Evolutionary conservation across 1,140 invertebrate genomes (phyloP), one percentile per base, ranked within the genome.

Genomic region (Bombus confusus): DNA sequence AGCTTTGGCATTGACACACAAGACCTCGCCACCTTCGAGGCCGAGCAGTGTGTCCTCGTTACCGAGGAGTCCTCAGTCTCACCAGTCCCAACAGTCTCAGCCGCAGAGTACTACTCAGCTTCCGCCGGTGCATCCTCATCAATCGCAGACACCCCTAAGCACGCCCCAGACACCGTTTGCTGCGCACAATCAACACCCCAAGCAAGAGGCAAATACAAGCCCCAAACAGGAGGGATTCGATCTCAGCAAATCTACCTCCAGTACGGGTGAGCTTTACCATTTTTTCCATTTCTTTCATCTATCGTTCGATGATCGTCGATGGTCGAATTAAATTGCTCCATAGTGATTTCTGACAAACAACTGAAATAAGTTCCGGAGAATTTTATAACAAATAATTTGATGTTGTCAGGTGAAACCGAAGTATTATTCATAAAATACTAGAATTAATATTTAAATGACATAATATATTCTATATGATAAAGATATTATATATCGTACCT

Each of bases 151-250:
- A 82, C 94, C 95, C 77, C 64, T 94, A 93, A 85, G 94, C 92
- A 80, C 94, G 68, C 86, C 95, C 66, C 94, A 95, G 66, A 93
- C 94, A 72, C 93, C 95, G 28, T 95, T 94, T 86, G 95, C 95
- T 12, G 95, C 95, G 52, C 89, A 96, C 94, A 91, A 95, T 93
- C 88, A 95, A 80, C 94, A 95, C 79, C 88, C 94, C 22, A 95
- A 95, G 86, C 94, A 94, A 88, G 94, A 95, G 91, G 87, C 94
- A 41, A 94, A 94, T 79, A 93, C 95, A 25, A 96, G 96, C 62
- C 96, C 96, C 5, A 96, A 96, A 92, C 96, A 96, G 91, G 96
- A 96, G 93, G 96, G 96, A 71, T 96, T 96, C 90, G 96, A 96
- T 93, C 95, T 96, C 79, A 96, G 95, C 91, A 96, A 96, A 92